Percentiles rank a stretch among this genome's conserved stretches.
phyloP scores from a whole-genome alignment of 2,113 vertebrate species.

The Hemiprocne comata region DNA sequence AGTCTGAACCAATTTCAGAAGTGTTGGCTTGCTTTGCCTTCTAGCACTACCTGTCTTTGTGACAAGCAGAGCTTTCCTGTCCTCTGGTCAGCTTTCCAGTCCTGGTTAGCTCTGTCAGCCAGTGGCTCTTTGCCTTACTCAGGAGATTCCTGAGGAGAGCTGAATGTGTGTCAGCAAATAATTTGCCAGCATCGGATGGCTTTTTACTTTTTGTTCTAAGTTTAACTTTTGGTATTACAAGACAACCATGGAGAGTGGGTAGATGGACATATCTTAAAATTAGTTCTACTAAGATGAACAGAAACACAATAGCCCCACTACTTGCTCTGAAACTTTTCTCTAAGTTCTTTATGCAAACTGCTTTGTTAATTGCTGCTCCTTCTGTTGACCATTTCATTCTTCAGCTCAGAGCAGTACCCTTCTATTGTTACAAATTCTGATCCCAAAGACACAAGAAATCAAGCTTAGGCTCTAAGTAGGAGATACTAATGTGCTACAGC shows the following conservation, averaged over 20 bases:
- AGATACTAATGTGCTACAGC: not conserved
- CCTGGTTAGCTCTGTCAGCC: not conserved
- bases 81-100: not conserved
- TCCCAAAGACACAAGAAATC: not conserved
- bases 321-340: not conserved
- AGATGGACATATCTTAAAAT: not conserved
- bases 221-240: not conserved
- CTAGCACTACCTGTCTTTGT: not conserved
- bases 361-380: not conserved
- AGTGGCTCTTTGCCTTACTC: not conserved
- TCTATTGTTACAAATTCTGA: not conserved
- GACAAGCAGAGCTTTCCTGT: not conserved
- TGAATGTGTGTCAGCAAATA: not conserved
- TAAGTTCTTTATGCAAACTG: not conserved
- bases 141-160: not conserved
- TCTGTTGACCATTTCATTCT: not conserved
- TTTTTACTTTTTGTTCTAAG: not conserved
- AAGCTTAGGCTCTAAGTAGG: not conserved
- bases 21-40: not conserved
- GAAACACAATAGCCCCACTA: not conserved
- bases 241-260: not conserved
- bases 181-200: not conserved
- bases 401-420: not conserved
- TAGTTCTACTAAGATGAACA: not conserved
- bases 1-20: constrained; percentile 6